Conservation (phyloP, 1,140 invertebrate species). For the Drosophila sp. region DNA sequence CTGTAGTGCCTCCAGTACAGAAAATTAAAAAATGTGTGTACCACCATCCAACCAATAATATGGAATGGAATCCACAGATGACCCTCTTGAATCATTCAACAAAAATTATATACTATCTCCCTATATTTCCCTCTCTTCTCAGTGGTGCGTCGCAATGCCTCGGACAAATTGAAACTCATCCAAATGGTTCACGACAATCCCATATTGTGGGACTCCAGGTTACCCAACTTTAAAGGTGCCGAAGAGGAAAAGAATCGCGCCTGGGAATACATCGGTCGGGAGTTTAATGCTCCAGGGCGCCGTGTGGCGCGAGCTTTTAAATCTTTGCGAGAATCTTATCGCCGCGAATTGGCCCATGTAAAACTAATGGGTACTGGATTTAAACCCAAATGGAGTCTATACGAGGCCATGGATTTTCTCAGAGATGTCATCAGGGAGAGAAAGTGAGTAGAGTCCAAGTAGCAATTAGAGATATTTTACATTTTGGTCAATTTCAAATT, state of each 20-base stretch:
- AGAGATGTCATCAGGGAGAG: slow-evolving; percentile 76
- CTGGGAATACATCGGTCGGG: slow-evolving; percentile 76
- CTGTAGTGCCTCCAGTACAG: slow-evolving; percentile 52
- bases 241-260: slow-evolving; percentile 81
- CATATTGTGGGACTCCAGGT: slow-evolving; percentile 77
- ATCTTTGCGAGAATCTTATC: slow-evolving; percentile 79
- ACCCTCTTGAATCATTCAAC: no score
- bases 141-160: slow-evolving; percentile 80
- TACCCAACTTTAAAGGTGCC: slow-evolving; percentile 82
- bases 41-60: neutral
- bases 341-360: slow-evolving; percentile 75
- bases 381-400: slow-evolving; percentile 79
- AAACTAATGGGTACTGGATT: slow-evolving; percentile 79
- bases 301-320: slow-evolving; percentile 79
- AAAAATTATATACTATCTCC: neutral
- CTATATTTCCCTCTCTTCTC: slow-evolving; percentile 9
- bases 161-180: slow-evolving; percentile 78
- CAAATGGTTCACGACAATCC: slow-evolving; percentile 82
- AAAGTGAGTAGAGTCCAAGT: slow-evolving; percentile 64
- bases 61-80: neutral
- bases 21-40: slow-evolving; percentile 80
- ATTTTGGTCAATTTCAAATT: no score
- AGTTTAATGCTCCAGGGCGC: slow-evolving; percentile 79
- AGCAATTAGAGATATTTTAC: no score
- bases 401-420: slow-evolving; percentile 79